Evolutionary conservation across 2,888 invertebrate genomes (phyloP).

Genomic region (Apotomis turbidana): DNA sequence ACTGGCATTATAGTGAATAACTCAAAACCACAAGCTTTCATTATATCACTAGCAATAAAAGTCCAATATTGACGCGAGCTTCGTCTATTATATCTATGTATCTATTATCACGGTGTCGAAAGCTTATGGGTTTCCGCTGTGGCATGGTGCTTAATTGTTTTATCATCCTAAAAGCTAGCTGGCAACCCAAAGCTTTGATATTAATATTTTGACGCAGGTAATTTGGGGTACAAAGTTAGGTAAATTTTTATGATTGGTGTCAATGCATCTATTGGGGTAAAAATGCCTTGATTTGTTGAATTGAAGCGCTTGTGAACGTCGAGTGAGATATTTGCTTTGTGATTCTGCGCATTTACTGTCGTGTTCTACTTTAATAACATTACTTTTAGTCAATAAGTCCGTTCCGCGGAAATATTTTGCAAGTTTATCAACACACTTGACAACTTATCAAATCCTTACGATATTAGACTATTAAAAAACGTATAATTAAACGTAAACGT

Average conservation of each 20-base stretch:
- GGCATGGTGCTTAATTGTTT: conserved; percentile 63
- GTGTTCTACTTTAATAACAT: not conserved
- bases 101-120: conserved; percentile 62
- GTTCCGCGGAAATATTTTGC: no score
- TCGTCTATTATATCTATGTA: conserved; percentile 43
- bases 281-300: conserved; percentile 21
- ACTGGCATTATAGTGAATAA: conserved; percentile 47
- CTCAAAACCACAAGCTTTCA: conserved; percentile 78
- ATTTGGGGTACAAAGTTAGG: conserved; percentile 9
- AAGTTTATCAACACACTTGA: no score
- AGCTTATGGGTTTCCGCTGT: conserved; percentile 78
- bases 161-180: conserved; percentile 51
- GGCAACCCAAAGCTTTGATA: conserved; percentile 72
- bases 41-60: conserved; percentile 57
- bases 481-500: no score
- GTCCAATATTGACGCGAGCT: conserved; percentile 78
- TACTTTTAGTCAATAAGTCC: no score
- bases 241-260: not conserved
- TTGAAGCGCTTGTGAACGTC: conserved; percentile 1
- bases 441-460: no score
- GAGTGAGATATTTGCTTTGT: no score
- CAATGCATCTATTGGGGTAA: conserved; percentile 6
- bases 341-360: not conserved
- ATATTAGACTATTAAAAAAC: no score
- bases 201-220: conserved; percentile 33